Base-by-base conservation (phyloP, 2,888 invertebrate genomes). In the Anoncus sp. region DNA sequence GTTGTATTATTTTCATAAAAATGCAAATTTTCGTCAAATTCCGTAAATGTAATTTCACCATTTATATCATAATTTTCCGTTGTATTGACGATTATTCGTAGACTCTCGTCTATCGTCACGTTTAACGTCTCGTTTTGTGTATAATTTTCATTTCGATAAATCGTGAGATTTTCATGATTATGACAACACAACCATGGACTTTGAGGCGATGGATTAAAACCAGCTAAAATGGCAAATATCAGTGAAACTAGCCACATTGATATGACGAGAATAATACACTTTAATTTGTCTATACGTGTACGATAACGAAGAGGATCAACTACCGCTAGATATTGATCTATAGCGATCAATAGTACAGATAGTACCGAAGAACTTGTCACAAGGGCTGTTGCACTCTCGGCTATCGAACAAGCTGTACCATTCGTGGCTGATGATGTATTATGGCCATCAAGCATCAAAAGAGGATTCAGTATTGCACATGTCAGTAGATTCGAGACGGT, bases 251-350 rank as follows among this genome's bases (percentile, higher is more conserved):
- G 66, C 93, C 93, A 93, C n/a, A 92, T 91, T 31, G 91, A 86
- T 10, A 91, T 83, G 59, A 93, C 92, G 71, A 93, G 87, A 1
- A 92, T 86, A 0, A 89, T 91, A 45, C 92, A 93, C 77, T 92
- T 91, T 60, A 92, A 88, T 76, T 92, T 92, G 87, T 92, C 93
- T 78, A 93, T 92, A 75, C 92, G 92, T 75, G 93, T 93, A 77
- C 94, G 93, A 86, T 95, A 95, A 47, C 94, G 92, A 43, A 95
- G 88, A 0, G 95, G 94, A 78, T 94, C 94, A 53, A 94, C 93
- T 10, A 95, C 94, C 0, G 95, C 95, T 82, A 93, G 93, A 87
- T 94, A 95, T 84, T 95, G 93, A 86, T 95, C 95, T 69, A 94
- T 89, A 9, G 94, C 94, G 81, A 95, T 94, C 43, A 94, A 91